Evolutionary conservation across 2,888 invertebrate species (phyloP), one percentile per base, ranked within the genome.

Genomic region (Eurytoma californica): DNA sequence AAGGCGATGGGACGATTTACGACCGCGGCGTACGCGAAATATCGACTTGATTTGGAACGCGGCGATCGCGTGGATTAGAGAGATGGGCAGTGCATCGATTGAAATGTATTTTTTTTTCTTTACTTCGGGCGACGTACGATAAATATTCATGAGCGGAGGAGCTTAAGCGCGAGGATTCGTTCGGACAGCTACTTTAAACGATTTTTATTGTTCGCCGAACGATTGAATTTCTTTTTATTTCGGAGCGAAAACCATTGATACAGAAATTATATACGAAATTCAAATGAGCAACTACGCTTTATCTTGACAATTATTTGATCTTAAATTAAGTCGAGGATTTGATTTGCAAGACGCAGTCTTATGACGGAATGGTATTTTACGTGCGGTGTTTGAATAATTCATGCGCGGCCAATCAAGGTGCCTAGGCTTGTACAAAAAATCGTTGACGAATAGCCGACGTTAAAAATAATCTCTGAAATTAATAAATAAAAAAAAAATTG

Each of bases 341-440:
- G 72, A 55, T 72, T 72, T 51, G 51, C 49, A 18, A 63, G 55
- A 51, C 47, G 30, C 13, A 30, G 28, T 30, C n/a, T 30, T n/a
- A 49, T 24, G 61, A 63, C 63, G 63, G 63, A 63, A 63, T 53
- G 65, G 65, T 65, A 65, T 39, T 65, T 65, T 73, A 73, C 72
- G 72, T 65, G 65, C 55, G 16, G 55, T 5, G 65, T 73, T 73
- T 73, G 55, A 55, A 73, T 73, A 65, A 73, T 73, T n/a, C 55
- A 65, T 30, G 30, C 55, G 20, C 30, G 53, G 3, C 16, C 49
- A 51, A 39, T 39, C 39, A 39, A 39, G 3, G 39, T 39, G 39
- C 39, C 39, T 39, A 39, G 39, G 7, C 39, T 39, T 39, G 39
- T 7, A 7, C 39, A 7, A 39, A 39, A 39, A 39, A 4, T 7